A percentile compares a stretch with the other conserved stretches of the same genome.
Evolutionary conservation across 2,797 vertebrate species (phyloP).

Genomic region (Notamacropus eugenii): DNA sequence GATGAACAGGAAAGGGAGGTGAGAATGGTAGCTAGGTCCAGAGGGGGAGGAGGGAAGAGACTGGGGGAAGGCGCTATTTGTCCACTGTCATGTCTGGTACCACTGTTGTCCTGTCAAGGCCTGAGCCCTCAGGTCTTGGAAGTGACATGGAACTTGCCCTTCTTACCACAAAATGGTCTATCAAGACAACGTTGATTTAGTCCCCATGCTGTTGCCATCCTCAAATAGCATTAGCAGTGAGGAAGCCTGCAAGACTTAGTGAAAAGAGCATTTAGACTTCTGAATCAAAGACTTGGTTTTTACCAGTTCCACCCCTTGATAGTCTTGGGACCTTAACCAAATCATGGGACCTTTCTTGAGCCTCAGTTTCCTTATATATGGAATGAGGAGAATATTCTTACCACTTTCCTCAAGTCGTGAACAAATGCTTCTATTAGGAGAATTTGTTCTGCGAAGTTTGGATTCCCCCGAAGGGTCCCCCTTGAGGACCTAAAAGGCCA

Average conservation of each 20-base stretch:
- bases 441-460: too few species aligned
- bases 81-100: neutral
- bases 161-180: neutral
- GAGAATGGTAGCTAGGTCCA: slow-evolving; percentile 21
- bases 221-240: neutral
- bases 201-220: neutral
- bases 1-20: slow-evolving; percentile 40
- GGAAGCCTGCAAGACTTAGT: neutral
- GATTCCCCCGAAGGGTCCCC: too few species aligned
- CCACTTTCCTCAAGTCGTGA: neutral
- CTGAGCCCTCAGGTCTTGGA: neutral
- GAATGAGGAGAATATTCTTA: neutral
- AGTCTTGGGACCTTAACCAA: too few species aligned
- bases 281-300: too few species aligned
- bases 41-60: neutral
- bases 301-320: too few species aligned
- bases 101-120: neutral
- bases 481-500: too few species aligned
- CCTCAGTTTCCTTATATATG: neutral
- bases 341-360: neutral
- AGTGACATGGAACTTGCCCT: neutral
- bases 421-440: too few species aligned
- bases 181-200: neutral
- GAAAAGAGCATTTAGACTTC: too few species aligned
- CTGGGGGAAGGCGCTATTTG: neutral